These are phyloP conservation scores for Bungarus multicinctus DNA, from an alignment of 2,113 vertebrate species.

Conservation along the genomic window DNA sequence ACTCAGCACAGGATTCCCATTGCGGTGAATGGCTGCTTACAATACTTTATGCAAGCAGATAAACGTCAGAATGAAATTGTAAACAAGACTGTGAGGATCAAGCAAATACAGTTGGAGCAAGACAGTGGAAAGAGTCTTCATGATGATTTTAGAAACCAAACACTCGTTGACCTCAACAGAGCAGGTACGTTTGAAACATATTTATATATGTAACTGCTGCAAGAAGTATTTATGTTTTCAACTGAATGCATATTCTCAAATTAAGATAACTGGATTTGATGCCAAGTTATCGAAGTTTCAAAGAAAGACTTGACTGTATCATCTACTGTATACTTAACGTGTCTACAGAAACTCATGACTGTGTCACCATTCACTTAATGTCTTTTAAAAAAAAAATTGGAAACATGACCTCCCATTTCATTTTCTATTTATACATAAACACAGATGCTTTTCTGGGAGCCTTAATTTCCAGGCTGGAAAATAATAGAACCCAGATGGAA, in stretches of 20 bases:
- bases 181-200: slow-evolving; percentile 77
- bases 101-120: slow-evolving; percentile 97
- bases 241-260: not conserved
- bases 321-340: not conserved
- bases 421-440: not conserved
- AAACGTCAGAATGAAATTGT: slow-evolving; percentile 71
- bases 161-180: slow-evolving; percentile 92
- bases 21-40: slow-evolving; percentile 82
- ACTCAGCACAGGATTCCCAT: slow-evolving; percentile 92
- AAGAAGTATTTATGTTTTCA: not conserved
- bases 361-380: not conserved
- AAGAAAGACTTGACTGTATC: not conserved
- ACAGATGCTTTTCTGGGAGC: not conserved
- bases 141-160: slow-evolving; percentile 81
- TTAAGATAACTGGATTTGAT: not conserved
- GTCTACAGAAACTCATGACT: not conserved
- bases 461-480: not conserved
- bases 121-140: slow-evolving; percentile 98
- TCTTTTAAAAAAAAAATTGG: not conserved
- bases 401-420: not conserved
- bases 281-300: not conserved
- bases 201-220: not conserved
- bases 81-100: slow-evolving; percentile 80
- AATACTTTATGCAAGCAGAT: slow-evolving; percentile 73
- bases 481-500: not conserved